These are phyloP conservation scores for Tricholaema leucomelas DNA, from an alignment of 2,113 vertebrate species.

Conservation along the genomic window DNA sequence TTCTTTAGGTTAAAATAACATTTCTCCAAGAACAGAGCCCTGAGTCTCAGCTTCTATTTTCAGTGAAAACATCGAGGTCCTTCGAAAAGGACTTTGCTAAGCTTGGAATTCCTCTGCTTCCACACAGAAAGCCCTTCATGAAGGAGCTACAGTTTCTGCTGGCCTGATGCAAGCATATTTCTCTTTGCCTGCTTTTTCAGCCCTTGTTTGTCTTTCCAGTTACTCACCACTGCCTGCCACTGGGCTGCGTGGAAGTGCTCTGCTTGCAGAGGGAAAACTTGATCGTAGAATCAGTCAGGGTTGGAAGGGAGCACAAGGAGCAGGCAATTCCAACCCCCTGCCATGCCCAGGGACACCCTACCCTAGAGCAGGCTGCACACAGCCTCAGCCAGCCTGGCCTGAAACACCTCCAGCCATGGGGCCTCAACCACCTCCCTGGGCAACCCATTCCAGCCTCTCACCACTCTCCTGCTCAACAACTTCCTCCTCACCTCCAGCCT, in stretches of 20 bases:
- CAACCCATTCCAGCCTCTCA: no score
- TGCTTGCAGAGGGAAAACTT: neutral
- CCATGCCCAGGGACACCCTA: no score
- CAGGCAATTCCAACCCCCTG: no score
- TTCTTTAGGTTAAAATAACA: constrained; percentile 55
- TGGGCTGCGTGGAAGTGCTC: neutral
- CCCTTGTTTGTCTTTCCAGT: constrained; percentile 54
- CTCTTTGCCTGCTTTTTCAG: constrained; percentile 14
- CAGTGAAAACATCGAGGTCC: constrained; percentile 59
- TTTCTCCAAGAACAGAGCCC: constrained; percentile 55
- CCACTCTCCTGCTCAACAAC: no score
- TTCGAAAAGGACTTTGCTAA: constrained; percentile 11
- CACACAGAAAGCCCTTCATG: constrained; percentile 55
- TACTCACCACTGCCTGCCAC: constrained; percentile 20
- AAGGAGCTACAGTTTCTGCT: neutral
- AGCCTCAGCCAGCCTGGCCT: no score
- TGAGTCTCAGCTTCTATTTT: constrained; percentile 65
- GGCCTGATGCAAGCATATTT: constrained; percentile 9
- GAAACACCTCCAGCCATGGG: no score
- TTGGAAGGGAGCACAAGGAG: no score
- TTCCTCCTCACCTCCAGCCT: no score
- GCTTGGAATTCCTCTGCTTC: neutral
- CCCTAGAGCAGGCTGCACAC: no score
- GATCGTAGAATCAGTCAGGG: no score
- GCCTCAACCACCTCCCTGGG: no score